Conservation (phyloP, 2,113 vertebrate species). For the Triplophysa siluroides region DNA sequence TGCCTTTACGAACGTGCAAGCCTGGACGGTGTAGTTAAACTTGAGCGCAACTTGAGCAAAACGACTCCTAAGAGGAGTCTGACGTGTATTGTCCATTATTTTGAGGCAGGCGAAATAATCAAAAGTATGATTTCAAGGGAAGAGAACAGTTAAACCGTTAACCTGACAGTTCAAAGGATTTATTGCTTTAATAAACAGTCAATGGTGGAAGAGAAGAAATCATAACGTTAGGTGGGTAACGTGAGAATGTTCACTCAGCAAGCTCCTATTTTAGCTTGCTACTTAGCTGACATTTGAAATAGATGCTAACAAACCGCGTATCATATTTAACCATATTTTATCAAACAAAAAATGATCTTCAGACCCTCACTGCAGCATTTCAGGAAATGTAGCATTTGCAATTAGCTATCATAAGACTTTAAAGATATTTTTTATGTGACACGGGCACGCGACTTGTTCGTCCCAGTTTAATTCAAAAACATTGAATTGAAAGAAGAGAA, state of each 20-base stretch:
- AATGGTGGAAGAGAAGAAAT: constrained; percentile 44
- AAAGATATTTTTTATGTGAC: background rate
- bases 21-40: constrained; percentile 38
- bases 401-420: background rate
- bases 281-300: background rate
- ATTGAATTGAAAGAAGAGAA: background rate
- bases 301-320: background rate
- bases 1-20: constrained; percentile 48
- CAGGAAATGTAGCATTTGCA: constrained; percentile 1
- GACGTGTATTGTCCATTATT: constrained; percentile 61
- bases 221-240: constrained; percentile 48
- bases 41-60: constrained; percentile 51
- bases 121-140: constrained; percentile 61
- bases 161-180: constrained; percentile 21
- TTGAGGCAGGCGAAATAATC: constrained; percentile 34
- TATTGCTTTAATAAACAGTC: constrained; percentile 19
- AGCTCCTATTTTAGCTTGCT: constrained; percentile 31
- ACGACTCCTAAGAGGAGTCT: constrained; percentile 24
- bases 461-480: background rate
- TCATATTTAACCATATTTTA: background rate
- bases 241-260: constrained; percentile 35
- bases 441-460: no score
- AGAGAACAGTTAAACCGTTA: constrained; percentile 41
- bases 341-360: background rate
- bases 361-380: constrained; percentile 6